Base-by-base conservation (phyloP, 2,797 vertebrate species). In the Miichthys miiuy region DNA sequence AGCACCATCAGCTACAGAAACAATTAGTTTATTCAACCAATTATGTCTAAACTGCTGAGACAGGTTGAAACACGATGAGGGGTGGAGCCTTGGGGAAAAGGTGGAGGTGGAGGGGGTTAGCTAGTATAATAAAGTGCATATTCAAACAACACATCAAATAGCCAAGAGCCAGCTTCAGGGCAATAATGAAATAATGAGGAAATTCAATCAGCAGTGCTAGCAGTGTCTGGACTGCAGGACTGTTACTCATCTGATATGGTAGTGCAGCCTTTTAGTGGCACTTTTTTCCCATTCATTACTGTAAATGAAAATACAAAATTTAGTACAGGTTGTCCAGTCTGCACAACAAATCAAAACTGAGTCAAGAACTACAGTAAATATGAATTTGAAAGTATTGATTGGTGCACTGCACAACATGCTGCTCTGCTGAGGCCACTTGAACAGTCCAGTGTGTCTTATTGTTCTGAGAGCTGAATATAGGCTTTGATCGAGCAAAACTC, bases 181-280 rank as follows among this genome's bases (percentile, higher is more conserved):
- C 77, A 87, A 86, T 90, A 84, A 87, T 78, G 77, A 72, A 86
- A 81, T 92, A 87, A 92, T 84, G 84, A 91, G 77, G 68, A 89
- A 88, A 92, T 89, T 88, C 76, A 89, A 89, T 89, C 88, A 89
- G 84, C 77, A 52, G 78, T 4, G 14, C 80, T 75, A 75, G 70
- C 76, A 69, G 60, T 50, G 75, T 84, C 75, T 79, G 74, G 81
- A 83, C 83, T 62, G 41, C 55, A 75, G 65, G 79, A 66, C 70
- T 76, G 73, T 56, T 21, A 66, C 79, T 80, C 68, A 76, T 83
- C 78, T 42, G 70, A 75, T 54, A 67, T n/a, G 51, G 62, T 21
- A 13, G n/a, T 1, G 50, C 4, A 80, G 72, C 48, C 5, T 71
- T 77, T 75, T 52, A 79, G 54, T 30, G 72, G 20, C 55, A 64